These are phyloP conservation scores for Oryctes rhinoceros DNA, from an alignment of 1,140 invertebrate genomes.

Conservation along the genomic window DNA sequence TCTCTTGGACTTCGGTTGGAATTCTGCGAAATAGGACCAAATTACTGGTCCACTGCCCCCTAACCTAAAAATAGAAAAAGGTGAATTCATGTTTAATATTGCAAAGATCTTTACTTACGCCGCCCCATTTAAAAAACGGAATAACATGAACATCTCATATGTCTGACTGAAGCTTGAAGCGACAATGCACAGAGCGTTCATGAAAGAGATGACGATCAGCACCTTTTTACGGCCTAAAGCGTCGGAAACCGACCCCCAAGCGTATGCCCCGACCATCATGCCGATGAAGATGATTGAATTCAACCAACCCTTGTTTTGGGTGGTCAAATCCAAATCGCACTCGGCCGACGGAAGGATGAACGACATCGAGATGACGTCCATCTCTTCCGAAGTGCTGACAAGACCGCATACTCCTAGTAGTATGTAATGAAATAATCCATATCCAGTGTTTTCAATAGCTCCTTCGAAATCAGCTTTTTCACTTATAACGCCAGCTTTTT, in stretches of 20 bases:
- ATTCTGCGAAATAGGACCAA: slow-evolving; percentile 95
- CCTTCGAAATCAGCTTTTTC: slow-evolving; percentile 83
- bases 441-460: slow-evolving; percentile 84
- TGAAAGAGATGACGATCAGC: slow-evolving; percentile 86
- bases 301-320: slow-evolving; percentile 86
- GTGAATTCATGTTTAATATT: neutral
- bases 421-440: slow-evolving; percentile 92
- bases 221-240: slow-evolving; percentile 84
- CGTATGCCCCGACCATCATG: slow-evolving; percentile 93
- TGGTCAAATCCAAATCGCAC: slow-evolving; percentile 88
- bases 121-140: slow-evolving; percentile 89
- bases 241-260: slow-evolving; percentile 91
- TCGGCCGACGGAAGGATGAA: slow-evolving; percentile 92
- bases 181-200: slow-evolving; percentile 89
- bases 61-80: slow-evolving; percentile 70
- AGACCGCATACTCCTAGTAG: slow-evolving; percentile 89
- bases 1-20: slow-evolving; percentile 87
- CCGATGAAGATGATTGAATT: slow-evolving; percentile 88
- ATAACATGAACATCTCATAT: slow-evolving; percentile 87
- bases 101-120: slow-evolving; percentile 76
- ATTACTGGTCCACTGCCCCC: slow-evolving; percentile 94
- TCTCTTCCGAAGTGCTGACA: slow-evolving; percentile 94
- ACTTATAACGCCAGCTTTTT: slow-evolving; percentile 52
- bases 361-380: slow-evolving; percentile 94
- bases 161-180: slow-evolving; percentile 87